Base-by-base conservation (phyloP, 2,888 invertebrate genomes). In the Pammene fasciana region DNA sequence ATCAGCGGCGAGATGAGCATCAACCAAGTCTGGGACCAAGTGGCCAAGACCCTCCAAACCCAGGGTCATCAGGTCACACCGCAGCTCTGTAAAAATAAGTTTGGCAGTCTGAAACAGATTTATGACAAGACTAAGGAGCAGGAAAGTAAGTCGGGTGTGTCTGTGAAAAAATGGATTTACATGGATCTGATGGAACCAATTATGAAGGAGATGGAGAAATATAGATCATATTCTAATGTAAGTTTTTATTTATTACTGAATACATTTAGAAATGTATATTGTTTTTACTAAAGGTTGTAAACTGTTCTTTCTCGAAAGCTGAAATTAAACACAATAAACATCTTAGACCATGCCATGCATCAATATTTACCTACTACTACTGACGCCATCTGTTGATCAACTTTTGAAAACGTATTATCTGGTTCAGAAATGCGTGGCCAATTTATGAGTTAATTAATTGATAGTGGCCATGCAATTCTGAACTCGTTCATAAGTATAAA, bases 141-240 rank as follows among this genome's bases (percentile, higher is more conserved):
- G 41, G 57, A 66, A 26, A 59, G 50, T 10, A 43, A 67, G 0
- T 57, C 50, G 11, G 60, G 60, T 10, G 52, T 59, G 0, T 34
- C 36, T 0, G 60, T 52, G 9, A 54, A 60, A 36, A 60, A 60
- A 67, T 67, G 67, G 67, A 67, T 60, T 18, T 67, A 67, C 34
- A 43, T 67, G 45, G 67, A 67, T 7, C 16, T 54, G 43, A 60
- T 67, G 60, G 60, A 60, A 18, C 52, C 52, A 0, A 46, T 67
- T 36, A 36, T 67, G 60, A 45, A 9, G 0, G 45, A 67, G 36
- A 60, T 60, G 67, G 67, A 52, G 9, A 54, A 54, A 43, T 54
- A 60, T 52, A 67, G 60, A 14, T 60, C 52, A 34, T 66, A 57
- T 34, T 43, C 57, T 13, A 41, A 11, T 11, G 66, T 66, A 59